phyloP scores from a whole-genome alignment of 2,888 invertebrate genomes.

The Acanthacorydalis orientalis region DNA sequence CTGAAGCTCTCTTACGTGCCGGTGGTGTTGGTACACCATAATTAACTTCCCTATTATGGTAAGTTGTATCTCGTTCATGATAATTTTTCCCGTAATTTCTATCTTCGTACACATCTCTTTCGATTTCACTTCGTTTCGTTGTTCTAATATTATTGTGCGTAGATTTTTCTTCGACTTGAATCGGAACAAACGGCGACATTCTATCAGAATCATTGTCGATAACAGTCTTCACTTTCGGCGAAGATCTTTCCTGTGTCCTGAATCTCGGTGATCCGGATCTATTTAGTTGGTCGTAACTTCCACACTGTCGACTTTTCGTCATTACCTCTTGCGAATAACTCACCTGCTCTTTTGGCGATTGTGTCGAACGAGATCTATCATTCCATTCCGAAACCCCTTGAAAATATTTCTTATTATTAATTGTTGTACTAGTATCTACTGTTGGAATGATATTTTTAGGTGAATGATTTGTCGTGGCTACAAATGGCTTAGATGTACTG shows the following conservation, averaged over 20 bases:
- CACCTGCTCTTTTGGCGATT: not conserved
- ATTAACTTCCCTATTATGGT: constrained; percentile 2
- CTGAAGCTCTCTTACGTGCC: constrained; percentile 42
- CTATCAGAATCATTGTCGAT: not conserved
- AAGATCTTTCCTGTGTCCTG: not conserved
- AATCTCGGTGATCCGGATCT: not conserved
- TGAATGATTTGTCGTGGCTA: constrained; percentile 10
- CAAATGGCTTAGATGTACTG: constrained; percentile 12
- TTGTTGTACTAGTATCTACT: constrained; percentile 28
- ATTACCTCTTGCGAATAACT: not conserved
- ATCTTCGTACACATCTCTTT: not conserved
- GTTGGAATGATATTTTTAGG: constrained; percentile 12
- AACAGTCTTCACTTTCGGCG: not conserved
- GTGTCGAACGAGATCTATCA: constrained; percentile 29
- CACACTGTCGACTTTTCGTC: not conserved
- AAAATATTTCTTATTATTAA: constrained; percentile 29
- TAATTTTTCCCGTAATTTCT: not conserved
- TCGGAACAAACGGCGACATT: not conserved
- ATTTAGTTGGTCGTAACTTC: constrained; percentile 1
- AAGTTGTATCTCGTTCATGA: constrained; percentile 1
- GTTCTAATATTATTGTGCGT: not conserved
- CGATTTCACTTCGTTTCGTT: not conserved
- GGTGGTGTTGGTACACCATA: constrained; percentile 43
- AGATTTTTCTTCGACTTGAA: too few relatives aligned
- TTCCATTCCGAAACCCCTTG: constrained; percentile 71